Evolutionary conservation across 2,797 vertebrate species (phyloP), one percentile per base, ranked within the genome.

Genomic region (Semotilus atromaculatus): DNA sequence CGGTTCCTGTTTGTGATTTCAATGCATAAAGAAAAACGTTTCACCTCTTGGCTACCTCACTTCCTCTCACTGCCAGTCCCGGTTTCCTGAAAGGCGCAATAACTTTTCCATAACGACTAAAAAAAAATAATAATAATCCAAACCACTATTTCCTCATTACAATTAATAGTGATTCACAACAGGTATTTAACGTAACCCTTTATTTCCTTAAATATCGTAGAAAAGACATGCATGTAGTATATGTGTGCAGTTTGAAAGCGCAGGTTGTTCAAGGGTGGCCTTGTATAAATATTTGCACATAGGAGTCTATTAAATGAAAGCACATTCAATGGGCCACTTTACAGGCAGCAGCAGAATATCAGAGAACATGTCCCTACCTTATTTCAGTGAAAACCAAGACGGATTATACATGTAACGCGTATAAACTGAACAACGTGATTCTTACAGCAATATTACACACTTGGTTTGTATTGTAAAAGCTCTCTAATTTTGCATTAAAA

Each of bases 271-370:
- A 79, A 83, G 48, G 36, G 64, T 85, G 77, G 62, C 71, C 77
- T 83, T 88, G 53, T 85, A 74, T 81, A 83, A 85, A 82, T 84
- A 86, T 88, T 81, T 84, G 80, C 86, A 83, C 80, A 80, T 26
- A 73, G 76, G 67, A 70, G 66, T 83, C 75, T 73, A 73, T 84
- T 53, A 71, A 86, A 84, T 68, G 79, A 66, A 79, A 80, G 23
- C 43, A 82, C 62, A 68, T 53, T 81, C 45, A 81, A 81, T 68
- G 45, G 38, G 48, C 38, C 66, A 48, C 55, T 84, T 72, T 26
- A 71, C 66, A 66, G 58, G 72, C 73, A 64, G 36, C 43, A 60
- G 73, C 67, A 62, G 45, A 85, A 16, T 31, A 60, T 40, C n/a
- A 48, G 64, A 76, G 78, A 64, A 78, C 83, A 40, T 53, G 79